A percentile compares a stretch with the other conserved stretches of the same genome.
phyloP scores from a whole-genome alignment of 2,113 vertebrate species.

The Chionodraco myersi region DNA sequence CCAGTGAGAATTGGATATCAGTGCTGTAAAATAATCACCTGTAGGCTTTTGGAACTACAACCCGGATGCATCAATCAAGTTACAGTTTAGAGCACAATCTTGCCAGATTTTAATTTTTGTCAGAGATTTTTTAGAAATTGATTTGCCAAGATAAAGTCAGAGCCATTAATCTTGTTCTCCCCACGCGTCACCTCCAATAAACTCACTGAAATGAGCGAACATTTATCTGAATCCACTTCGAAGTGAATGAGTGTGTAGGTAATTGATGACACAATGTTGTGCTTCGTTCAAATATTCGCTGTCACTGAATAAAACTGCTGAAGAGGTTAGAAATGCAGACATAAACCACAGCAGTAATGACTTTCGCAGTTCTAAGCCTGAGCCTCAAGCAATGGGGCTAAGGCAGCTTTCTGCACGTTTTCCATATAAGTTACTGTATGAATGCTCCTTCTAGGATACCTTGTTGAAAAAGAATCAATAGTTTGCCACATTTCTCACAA shows the following conservation, averaged over 20 bases:
- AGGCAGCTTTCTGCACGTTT: constrained; percentile 46
- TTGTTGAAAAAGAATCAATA: constrained; percentile 14
- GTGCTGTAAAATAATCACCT: constrained; percentile 82
- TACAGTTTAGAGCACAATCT: constrained; percentile 61
- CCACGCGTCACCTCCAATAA: constrained; percentile 72
- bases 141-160: constrained; percentile 83
- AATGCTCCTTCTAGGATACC: constrained; percentile 45
- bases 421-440: constrained; percentile 45
- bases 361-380: constrained; percentile 67
- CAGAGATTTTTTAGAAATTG: constrained; percentile 80
- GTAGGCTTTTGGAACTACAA: constrained; percentile 72
- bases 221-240: constrained; percentile 44
- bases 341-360: constrained; percentile 69
- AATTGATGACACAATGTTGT: constrained; percentile 72
- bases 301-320: constrained; percentile 56
- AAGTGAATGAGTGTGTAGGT: constrained; percentile 57
- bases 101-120: constrained; percentile 73
- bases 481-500: constrained; percentile 42
- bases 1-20: constrained; percentile 69
- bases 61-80: constrained; percentile 74
- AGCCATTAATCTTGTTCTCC: constrained; percentile 75
- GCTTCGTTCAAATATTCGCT: constrained; percentile 64
- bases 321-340: constrained; percentile 62
- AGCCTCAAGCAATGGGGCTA: constrained; percentile 34
- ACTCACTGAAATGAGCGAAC: constrained; percentile 63